These are phyloP conservation scores for Luperina testacea DNA, from an alignment of 2,888 invertebrate genomes.

Conservation along the genomic window DNA sequence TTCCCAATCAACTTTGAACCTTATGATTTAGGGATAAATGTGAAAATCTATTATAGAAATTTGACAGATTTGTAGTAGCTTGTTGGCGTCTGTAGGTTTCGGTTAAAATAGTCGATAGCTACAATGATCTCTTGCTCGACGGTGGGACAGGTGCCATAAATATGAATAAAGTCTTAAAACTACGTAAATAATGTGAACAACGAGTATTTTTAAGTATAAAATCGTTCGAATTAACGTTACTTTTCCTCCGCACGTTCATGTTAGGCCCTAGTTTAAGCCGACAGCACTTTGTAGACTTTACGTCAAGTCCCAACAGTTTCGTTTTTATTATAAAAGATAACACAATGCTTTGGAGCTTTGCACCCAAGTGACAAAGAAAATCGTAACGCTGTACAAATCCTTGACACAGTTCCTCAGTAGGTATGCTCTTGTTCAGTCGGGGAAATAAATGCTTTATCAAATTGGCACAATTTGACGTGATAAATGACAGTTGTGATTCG, in stretches of 20 bases:
- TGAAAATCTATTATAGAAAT: too few species aligned
- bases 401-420: not conserved
- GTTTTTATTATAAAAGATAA: slow-evolving; percentile 58
- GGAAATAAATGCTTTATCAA: not conserved
- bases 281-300: slow-evolving; percentile 50
- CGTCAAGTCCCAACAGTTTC: slow-evolving; percentile 42
- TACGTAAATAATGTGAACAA: not conserved
- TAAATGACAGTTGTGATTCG: not conserved
- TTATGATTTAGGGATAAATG: too few species aligned
- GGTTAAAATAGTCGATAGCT: too few species aligned
- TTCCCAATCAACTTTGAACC: too few species aligned
- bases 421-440: not conserved
- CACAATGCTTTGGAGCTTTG: slow-evolving; percentile 25
- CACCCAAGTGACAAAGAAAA: slow-evolving; percentile 13
- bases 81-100: too few species aligned
- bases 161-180: not conserved
- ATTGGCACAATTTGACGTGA: not conserved
- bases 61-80: too few species aligned
- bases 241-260: not conserved
- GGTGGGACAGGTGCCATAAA: not conserved
- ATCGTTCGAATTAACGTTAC: too few species aligned
- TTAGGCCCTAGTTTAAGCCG: slow-evolving; percentile 19
- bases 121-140: too few species aligned
- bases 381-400: not conserved
- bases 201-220: not conserved